Evolutionary conservation across 1,140 invertebrate species (phyloP).

Genomic region (Drosophila burlai): DNA sequence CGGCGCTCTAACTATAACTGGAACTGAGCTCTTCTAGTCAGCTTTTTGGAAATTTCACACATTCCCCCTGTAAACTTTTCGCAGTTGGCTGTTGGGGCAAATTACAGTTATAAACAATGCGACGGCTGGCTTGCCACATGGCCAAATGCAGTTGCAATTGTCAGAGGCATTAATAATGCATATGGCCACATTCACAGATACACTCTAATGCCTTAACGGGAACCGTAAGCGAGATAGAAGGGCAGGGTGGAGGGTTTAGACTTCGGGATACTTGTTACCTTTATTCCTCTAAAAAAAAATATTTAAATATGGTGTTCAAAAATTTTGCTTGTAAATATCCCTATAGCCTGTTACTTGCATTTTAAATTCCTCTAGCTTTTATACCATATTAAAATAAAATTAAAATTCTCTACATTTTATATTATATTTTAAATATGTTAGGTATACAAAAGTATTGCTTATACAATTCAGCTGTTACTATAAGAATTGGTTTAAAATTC

Average conservation of each 20-base stretch:
- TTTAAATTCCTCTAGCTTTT: too few relatives aligned
- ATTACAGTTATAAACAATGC: constrained; percentile 64
- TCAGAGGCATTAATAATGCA: constrained; percentile 61
- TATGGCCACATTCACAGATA: constrained; percentile 19
- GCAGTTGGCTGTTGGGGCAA: constrained; percentile 37
- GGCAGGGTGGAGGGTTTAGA: neutral
- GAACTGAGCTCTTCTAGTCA: neutral
- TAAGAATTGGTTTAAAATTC: too few relatives aligned
- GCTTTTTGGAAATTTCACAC: constrained; percentile 29
- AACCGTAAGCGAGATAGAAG: neutral
- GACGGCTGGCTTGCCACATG: constrained; percentile 32
- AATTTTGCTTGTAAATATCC: neutral
- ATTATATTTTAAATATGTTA: too few relatives aligned
- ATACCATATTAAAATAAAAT: too few relatives aligned
- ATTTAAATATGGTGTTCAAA: neutral
- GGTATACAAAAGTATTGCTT: too few relatives aligned
- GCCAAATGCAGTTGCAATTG: constrained; percentile 51
- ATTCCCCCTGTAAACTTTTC: constrained; percentile 37
- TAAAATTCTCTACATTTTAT: too few relatives aligned
- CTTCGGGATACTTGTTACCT: neutral
- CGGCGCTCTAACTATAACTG: neutral
- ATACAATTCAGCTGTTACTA: too few relatives aligned
- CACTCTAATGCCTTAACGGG: neutral
- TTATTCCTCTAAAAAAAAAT: neutral
- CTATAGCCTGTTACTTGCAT: too few relatives aligned